These are phyloP conservation scores for Dromas ardeola DNA, from an alignment of 2,113 vertebrate species.

Conservation along the genomic window DNA sequence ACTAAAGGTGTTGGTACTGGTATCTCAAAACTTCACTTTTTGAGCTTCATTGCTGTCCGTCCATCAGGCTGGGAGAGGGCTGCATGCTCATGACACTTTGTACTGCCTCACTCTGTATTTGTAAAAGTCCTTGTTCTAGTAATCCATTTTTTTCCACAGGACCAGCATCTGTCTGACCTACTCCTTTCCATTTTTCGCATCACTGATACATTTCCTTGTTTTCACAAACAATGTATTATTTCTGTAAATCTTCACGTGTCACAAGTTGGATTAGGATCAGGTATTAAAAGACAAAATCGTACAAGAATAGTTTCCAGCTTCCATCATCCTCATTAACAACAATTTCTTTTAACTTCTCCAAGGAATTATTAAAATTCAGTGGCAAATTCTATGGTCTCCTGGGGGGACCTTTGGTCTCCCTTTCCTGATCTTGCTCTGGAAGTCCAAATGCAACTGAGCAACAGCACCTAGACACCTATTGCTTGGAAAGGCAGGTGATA, in stretches of 20 bases:
- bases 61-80: neutral
- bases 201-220: neutral
- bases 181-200: neutral
- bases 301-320: neutral
- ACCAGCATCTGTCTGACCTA: neutral
- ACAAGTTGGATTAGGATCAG: neutral
- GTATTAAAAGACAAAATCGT: neutral
- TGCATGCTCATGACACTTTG: neutral
- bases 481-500: neutral
- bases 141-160: neutral
- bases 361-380: neutral
- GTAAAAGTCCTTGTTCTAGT: neutral
- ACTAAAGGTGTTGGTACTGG: neutral
- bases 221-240: neutral
- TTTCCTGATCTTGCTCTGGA: neutral
- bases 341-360: neutral
- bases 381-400: neutral
- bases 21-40: neutral
- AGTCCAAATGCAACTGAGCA: neutral
- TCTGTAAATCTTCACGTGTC: neutral
- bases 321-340: neutral
- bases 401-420: neutral
- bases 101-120: neutral
- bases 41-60: neutral
- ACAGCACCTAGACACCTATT: neutral